Percentiles rank a stretch among this genome's conserved stretches.
These are phyloP conservation scores for Brachyptera putata DNA, from an alignment of 2,888 invertebrate genomes.

Conservation along the genomic window DNA sequence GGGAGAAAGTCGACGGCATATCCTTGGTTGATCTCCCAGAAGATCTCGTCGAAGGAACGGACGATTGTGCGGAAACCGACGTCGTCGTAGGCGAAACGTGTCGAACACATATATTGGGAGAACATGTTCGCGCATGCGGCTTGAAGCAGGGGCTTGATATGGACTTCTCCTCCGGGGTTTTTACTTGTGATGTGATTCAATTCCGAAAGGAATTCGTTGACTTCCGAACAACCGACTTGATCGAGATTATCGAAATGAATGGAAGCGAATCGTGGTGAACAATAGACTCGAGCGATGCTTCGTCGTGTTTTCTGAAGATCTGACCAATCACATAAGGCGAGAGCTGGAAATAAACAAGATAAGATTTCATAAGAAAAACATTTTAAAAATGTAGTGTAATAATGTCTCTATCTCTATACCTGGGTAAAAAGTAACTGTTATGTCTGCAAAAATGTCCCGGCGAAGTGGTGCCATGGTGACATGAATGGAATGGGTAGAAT, in stretches of 20 bases:
- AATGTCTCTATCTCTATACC: too few species aligned
- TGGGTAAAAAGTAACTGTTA: too few species aligned
- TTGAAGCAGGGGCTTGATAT: slow-evolving; percentile 64
- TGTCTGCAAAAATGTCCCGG: too few species aligned
- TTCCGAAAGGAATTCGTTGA: slow-evolving; percentile 56
- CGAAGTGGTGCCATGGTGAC: too few species aligned
- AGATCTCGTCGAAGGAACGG: slow-evolving; percentile 75
- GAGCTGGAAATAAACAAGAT: slow-evolving; percentile 59
- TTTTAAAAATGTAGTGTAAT: too few species aligned
- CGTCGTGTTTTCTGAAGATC: slow-evolving; percentile 72
- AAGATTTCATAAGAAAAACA: too few species aligned
- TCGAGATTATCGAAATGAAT: slow-evolving; percentile 67
- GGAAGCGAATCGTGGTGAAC: slow-evolving; percentile 72
- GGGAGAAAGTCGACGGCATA: slow-evolving; percentile 84
- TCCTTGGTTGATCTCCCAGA: slow-evolving; percentile 83
- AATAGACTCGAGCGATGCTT: slow-evolving; percentile 72
- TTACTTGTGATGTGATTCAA: slow-evolving; percentile 47
- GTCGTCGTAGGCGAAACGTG: slow-evolving; percentile 63
- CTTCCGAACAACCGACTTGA: slow-evolving; percentile 64
- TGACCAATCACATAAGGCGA: slow-evolving; percentile 87
- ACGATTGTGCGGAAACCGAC: slow-evolving; percentile 63
- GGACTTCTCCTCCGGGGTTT: slow-evolving; percentile 34
- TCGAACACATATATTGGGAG: slow-evolving; percentile 80
- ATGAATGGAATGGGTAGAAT: too few species aligned
- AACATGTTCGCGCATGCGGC: slow-evolving; percentile 81